Evolutionary conservation across 2,888 invertebrate genomes (phyloP).

Genomic region (Sinotaia quadrata): DNA sequence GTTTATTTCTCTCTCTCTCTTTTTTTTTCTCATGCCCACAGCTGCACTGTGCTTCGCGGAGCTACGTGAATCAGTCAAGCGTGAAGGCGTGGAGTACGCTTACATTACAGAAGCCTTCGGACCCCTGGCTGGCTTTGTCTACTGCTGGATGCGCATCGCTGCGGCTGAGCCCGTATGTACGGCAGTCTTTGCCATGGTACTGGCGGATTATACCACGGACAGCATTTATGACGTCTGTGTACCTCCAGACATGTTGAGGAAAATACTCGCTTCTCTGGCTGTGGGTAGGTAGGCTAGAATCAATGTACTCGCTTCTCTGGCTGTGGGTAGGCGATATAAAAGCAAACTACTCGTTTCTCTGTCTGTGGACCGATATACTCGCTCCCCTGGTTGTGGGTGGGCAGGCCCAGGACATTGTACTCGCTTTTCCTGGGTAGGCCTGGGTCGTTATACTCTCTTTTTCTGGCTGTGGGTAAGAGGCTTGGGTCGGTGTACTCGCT

Average conservation of each 20-base stretch:
- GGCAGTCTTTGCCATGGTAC: conserved; percentile 50
- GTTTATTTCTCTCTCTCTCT: too few species aligned
- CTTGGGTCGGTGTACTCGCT: neutral
- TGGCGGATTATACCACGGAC: conserved; percentile 50
- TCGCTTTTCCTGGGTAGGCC: too few species aligned
- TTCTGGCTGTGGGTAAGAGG: too few species aligned
- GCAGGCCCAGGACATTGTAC: too few species aligned
- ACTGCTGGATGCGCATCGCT: conserved; percentile 53
- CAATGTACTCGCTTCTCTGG: neutral
- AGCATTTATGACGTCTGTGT: conserved; percentile 47
- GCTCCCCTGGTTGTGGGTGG: conserved; percentile 59
- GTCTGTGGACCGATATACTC: conserved; percentile 46
- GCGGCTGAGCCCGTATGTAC: conserved; percentile 62
- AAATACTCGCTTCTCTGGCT: conserved; percentile 51
- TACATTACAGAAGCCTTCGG: conserved; percentile 55
- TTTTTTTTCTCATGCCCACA: too few species aligned
- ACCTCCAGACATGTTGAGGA: conserved; percentile 40
- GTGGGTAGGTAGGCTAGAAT: conserved; percentile 51
- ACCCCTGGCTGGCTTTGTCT: conserved; percentile 47
- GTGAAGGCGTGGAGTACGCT: conserved; percentile 53
- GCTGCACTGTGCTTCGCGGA: conserved; percentile 53
- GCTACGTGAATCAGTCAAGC: conserved; percentile 47
- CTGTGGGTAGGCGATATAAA: neutral
- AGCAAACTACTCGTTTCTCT: too few species aligned
- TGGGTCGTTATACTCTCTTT: too few species aligned